Conservation (phyloP, 2,113 vertebrate genomes). For the Camelus dromedarius region DNA sequence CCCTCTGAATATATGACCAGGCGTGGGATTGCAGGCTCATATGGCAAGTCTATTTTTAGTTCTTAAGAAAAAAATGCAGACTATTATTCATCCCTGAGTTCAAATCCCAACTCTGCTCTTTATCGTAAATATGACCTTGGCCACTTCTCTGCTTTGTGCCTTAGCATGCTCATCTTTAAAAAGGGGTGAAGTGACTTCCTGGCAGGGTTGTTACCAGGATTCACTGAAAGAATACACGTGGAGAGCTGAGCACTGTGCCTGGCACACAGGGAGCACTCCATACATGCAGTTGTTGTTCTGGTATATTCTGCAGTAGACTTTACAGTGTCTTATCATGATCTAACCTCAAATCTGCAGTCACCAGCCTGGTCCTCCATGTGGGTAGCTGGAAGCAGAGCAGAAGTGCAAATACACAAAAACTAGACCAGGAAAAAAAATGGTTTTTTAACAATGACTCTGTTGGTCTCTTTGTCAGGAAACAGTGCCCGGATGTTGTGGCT, state of each 20-base stretch:
- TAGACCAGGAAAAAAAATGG: too few relatives aligned
- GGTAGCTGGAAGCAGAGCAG: background rate
- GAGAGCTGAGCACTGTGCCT: background rate
- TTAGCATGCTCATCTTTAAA: background rate
- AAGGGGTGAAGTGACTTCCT: background rate
- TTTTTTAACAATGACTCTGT: background rate
- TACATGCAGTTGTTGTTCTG: background rate
- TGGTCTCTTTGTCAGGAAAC: background rate
- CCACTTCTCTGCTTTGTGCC: background rate
- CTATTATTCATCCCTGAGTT: background rate
- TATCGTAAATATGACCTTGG: background rate
- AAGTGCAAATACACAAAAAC: background rate
- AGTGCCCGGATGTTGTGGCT: background rate
- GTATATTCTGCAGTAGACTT: too few relatives aligned
- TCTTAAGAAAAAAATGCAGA: too few relatives aligned
- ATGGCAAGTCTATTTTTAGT: too few relatives aligned
- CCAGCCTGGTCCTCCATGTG: background rate
- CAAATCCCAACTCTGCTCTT: background rate
- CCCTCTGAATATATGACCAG: too few relatives aligned
- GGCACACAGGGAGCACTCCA: background rate
- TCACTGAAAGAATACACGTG: background rate
- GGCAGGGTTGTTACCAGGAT: background rate
- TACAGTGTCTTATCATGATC: background rate
- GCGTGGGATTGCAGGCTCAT: too few relatives aligned
- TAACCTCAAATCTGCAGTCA: background rate